Percentiles rank a stretch among this genome's conserved stretches.
Conservation (phyloP, 2,797 vertebrate genomes). For the Vespertilio murinus region DNA sequence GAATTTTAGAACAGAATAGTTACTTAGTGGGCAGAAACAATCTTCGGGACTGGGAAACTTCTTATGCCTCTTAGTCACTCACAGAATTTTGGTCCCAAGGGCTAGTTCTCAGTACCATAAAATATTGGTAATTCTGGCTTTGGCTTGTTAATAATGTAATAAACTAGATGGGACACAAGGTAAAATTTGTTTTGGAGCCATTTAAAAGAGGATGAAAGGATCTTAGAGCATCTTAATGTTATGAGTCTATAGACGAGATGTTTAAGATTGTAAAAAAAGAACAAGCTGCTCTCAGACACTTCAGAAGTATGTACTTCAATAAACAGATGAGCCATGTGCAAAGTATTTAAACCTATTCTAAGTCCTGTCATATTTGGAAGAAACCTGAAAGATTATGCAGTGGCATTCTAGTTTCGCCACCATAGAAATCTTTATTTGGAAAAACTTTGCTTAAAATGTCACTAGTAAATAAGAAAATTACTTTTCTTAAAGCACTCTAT, state of each 20-base stretch:
- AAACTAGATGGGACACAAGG: not conserved
- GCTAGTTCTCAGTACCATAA: not conserved
- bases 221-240: constrained; percentile 43
- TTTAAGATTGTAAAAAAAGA: constrained; percentile 49
- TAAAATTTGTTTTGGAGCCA: constrained; percentile 54
- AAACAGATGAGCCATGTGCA: constrained; percentile 25
- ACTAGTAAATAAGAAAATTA: not conserved
- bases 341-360: constrained; percentile 50
- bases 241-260: constrained; percentile 27
- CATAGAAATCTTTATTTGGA: constrained; percentile 17
- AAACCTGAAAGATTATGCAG: not conserved
- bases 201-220: not conserved
- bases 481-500: not conserved
- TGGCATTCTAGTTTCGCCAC: not conserved
- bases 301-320: constrained; percentile 23
- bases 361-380: constrained; percentile 22
- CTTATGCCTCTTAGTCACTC: not conserved
- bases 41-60: not conserved
- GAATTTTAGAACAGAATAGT: not conserved
- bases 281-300: constrained; percentile 48
- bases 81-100: not conserved
- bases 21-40: not conserved
- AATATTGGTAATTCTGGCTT: constrained; percentile 35
- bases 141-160: constrained; percentile 30
- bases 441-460: constrained; percentile 22